Percentiles rank a stretch among this genome's conserved stretches.
Conservation (phyloP, 2,113 vertebrate species). For the Petromus typicus region DNA sequence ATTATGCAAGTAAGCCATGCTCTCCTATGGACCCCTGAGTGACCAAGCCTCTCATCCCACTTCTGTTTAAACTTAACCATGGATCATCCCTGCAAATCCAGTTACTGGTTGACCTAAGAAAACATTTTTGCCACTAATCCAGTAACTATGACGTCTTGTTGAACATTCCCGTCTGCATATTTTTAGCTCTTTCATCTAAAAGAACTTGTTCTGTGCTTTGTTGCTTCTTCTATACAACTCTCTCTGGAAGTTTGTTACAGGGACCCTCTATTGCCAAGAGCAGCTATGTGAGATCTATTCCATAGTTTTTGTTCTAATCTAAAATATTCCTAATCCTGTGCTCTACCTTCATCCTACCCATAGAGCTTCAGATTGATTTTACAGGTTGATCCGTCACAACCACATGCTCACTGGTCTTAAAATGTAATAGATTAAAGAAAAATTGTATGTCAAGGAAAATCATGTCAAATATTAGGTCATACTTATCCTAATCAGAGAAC, state of each 20-base stretch:
- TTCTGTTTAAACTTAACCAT: not conserved
- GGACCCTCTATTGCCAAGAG: not conserved
- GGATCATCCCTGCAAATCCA: not conserved
- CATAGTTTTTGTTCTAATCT: constrained; percentile 39
- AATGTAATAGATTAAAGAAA: not conserved
- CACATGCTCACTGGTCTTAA: not conserved
- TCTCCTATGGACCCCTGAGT: fast-evolving
- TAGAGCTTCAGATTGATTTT: constrained; percentile 56
- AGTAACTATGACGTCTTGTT: not conserved
- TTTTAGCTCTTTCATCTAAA: constrained; percentile 54
- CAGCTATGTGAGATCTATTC: not conserved
- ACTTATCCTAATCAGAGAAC: constrained; percentile 28
- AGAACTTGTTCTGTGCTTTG: not conserved
- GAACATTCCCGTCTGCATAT: not conserved
- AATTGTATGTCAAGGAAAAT: not conserved
- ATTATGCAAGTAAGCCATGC: not conserved
- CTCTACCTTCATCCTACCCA: not conserved
- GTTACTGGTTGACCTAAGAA: not conserved
- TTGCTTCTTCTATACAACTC: not conserved
- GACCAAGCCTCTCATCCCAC: not conserved
- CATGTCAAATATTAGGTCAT: not conserved
- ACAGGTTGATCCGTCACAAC: not conserved
- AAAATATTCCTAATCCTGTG: not conserved
- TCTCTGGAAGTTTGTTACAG: constrained; percentile 40
- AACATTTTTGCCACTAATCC: constrained; percentile 15